These are phyloP conservation scores for Enteromius fasciolatus DNA, from an alignment of 2,797 vertebrate genomes.

Conservation along the genomic window DNA sequence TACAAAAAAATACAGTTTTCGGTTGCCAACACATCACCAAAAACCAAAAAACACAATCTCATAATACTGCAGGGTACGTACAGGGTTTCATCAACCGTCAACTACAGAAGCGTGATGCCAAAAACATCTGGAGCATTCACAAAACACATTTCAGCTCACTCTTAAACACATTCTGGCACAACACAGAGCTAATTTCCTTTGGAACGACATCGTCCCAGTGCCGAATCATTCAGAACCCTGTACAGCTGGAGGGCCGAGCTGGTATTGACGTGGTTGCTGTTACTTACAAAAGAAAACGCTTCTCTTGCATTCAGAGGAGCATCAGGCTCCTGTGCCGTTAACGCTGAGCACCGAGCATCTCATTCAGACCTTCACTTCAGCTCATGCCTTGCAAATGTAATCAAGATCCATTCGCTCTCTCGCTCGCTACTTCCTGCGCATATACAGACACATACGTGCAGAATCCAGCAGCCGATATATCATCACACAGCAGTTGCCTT, in stretches of 20 bases:
- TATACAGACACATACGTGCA: constrained; percentile 39
- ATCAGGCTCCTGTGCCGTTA: constrained; percentile 24
- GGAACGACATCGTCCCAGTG: constrained; percentile 37
- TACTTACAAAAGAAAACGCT: constrained; percentile 69
- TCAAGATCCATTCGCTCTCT: constrained; percentile 69
- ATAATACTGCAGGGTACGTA: not conserved
- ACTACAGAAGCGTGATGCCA: not conserved
- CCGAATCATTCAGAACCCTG: constrained; percentile 42
- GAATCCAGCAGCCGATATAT: constrained; percentile 45
- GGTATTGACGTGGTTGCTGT: constrained; percentile 67
- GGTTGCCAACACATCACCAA: not conserved
- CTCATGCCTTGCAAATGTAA: constrained; percentile 89
- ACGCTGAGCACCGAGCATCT: constrained; percentile 74
- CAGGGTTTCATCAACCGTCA: not conserved
- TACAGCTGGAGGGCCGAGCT: constrained; percentile 43
- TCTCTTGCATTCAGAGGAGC: constrained; percentile 68
- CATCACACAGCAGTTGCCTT: constrained; percentile 44
- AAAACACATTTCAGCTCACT: constrained; percentile 12
- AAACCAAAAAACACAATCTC: not conserved
- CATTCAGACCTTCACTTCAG: constrained; percentile 79
- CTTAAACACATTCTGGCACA: constrained; percentile 11
- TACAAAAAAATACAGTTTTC: not conserved
- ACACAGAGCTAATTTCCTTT: constrained; percentile 44
- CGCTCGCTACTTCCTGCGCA: constrained; percentile 41
- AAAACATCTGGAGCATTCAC: constrained; percentile 29